Evolutionary conservation across 1,140 invertebrate species (phyloP).

Genomic region (Lethocerus indicus): DNA sequence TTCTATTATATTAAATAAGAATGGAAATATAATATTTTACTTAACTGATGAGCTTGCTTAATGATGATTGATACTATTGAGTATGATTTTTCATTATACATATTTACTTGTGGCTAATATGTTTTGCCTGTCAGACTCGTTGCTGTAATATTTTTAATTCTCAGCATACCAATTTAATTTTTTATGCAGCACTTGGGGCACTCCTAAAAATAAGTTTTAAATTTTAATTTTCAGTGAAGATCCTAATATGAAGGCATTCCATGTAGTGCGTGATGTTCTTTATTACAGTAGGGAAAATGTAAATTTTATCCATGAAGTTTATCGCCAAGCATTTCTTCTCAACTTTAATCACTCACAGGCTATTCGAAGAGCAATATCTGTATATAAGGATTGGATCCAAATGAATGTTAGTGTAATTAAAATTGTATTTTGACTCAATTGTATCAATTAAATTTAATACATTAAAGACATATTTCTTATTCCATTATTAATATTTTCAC

Average conservation of each 20-base stretch:
- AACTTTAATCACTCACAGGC: conserved; percentile 76
- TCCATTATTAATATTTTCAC: conserved; percentile 1
- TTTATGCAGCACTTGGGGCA: no score
- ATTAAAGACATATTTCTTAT: not conserved
- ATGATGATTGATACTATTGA: no score
- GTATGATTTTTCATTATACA: no score
- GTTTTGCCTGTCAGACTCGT: no score
- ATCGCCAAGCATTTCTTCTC: conserved; percentile 81
- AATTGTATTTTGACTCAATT: not conserved
- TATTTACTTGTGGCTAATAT: no score
- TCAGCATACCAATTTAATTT: no score
- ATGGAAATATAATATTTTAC: no score
- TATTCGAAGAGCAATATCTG: conserved; percentile 72
- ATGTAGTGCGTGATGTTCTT: conserved; percentile 67
- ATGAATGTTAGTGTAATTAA: conserved; percentile 44
- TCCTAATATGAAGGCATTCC: conserved; percentile 25
- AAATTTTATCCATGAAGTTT: conserved; percentile 87
- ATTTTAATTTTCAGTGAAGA: conserved; percentile 22
- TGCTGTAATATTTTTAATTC: no score
- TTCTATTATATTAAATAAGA: no score
- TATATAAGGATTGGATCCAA: conserved; percentile 96
- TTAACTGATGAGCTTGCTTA: no score
- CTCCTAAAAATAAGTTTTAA: no score
- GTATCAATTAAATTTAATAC: not conserved
- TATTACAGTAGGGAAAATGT: conserved; percentile 81